Conservation (phyloP, 2,797 vertebrate genomes). For the Morus bassanus region DNA sequence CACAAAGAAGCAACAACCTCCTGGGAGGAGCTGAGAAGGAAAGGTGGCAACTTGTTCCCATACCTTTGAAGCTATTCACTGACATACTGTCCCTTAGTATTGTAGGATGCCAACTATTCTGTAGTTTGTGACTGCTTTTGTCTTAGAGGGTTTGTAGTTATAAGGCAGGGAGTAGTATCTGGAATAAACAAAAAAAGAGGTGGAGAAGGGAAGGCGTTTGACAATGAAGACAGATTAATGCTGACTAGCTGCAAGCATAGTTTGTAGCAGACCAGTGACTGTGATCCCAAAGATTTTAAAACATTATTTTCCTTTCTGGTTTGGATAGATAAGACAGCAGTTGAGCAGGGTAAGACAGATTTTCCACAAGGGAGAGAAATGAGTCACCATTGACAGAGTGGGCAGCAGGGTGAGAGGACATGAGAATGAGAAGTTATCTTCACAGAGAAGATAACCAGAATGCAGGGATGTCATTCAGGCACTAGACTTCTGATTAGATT, state of each 20-base stretch:
- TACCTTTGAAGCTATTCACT: neutral
- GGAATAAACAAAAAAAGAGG: neutral
- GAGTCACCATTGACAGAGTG: neutral
- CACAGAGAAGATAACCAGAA: neutral
- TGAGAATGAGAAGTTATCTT: neutral
- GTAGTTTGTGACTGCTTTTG: neutral
- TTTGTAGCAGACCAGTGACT: neutral
- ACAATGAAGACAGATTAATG: neutral
- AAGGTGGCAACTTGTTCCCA: neutral
- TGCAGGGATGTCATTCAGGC: neutral
- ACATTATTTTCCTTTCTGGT: neutral
- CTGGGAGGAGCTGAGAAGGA: neutral
- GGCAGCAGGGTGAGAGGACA: neutral
- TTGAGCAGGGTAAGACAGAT: neutral
- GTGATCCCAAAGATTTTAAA: neutral
- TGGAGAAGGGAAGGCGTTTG: neutral
- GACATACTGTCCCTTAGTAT: neutral
- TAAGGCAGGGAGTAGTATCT: neutral
- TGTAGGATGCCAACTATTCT: neutral
- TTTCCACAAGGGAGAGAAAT: neutral
- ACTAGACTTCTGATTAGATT: neutral
- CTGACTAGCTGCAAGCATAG: neutral
- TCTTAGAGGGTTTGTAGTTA: neutral
- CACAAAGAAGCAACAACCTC: neutral
- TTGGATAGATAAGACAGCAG: neutral